Conservation (phyloP, 2,888 invertebrate species). For the Apodemia mormo region DNA sequence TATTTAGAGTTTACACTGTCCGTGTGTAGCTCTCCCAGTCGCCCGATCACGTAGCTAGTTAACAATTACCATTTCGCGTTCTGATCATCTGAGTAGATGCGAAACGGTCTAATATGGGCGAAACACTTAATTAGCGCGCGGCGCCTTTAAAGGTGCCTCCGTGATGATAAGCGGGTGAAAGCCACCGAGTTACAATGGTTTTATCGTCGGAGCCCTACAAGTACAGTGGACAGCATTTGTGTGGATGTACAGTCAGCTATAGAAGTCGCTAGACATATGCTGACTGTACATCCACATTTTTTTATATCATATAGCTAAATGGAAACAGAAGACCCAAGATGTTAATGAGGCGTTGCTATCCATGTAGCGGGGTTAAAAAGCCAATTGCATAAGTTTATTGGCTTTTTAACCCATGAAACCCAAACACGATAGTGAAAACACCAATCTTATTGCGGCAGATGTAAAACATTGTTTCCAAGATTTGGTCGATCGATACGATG, state of each 20-base stretch:
- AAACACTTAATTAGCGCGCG: slow-evolving; percentile 33
- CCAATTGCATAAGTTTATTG: no score
- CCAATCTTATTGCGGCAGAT: no score
- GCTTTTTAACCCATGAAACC: no score
- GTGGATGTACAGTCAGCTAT: not conserved
- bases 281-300: no score
- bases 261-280: no score
- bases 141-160: slow-evolving; percentile 38
- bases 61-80: slow-evolving; percentile 39
- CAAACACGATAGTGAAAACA: no score
- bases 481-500: no score
- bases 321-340: no score
- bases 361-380: no score
- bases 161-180: slow-evolving; percentile 15
- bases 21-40: slow-evolving; percentile 18
- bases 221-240: not conserved
- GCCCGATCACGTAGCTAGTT: slow-evolving; percentile 32
- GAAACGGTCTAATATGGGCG: slow-evolving; percentile 36
- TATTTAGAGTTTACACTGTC: not conserved
- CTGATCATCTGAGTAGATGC: slow-evolving; percentile 36
- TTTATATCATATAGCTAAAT: no score
- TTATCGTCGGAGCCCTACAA: not conserved
- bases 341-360: no score
- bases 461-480: no score
- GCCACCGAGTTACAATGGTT: slow-evolving; percentile 7